Evolutionary conservation across 2,797 vertebrate genomes (phyloP), one percentile per base, ranked within the genome.

Genomic region (Pygocentrus nattereri): DNA sequence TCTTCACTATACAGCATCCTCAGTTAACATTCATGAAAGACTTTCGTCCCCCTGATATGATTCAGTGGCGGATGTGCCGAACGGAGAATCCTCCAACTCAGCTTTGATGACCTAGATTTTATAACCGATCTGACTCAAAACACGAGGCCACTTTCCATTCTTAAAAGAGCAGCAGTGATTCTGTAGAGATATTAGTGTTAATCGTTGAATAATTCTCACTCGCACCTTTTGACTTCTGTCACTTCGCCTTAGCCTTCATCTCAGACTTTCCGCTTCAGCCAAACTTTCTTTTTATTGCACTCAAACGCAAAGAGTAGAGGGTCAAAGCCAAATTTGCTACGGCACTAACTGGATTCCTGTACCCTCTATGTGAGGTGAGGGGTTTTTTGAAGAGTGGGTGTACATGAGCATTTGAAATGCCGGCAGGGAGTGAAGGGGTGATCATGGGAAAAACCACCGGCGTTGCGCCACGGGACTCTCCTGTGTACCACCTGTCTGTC

Each of bases 401-500:
- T 13, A 18, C 38, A 13, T 0, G 16, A n/a, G 49, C 7, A 25
- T 68, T 49, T 69, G 65, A 81, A 27, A 76, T 76, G 54, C 73
- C 80, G 73, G 74, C 80, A 54, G 70, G 78, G 59, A 38, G 78
- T 10, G 49, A 58, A 25, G 3, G 27, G 70, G 78, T 31, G 65
- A 52, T 76, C 70, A 67, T 49, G 71, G 74, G 62, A 79, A 82
- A 89, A 89, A 82, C 84, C 79, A 85, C 84, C 89, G 86, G 82
- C 89, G 87, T 89, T 88, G 92, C 92, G 89, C 87, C 84, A 80
- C 89, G 90, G 91, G 91, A 90, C 74, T 59, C 91, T 91, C 92
- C 88, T 92, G 92, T 92, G 92, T 92, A 92, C 91, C 93, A 93
- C 93, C 94, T 94, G 93, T 91, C 90, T 89, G 90, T 93, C 91